A percentile compares a stretch with the other conserved stretches of the same genome.
phyloP scores from a whole-genome alignment of 2,797 vertebrate species.

The Apogon talboti region DNA sequence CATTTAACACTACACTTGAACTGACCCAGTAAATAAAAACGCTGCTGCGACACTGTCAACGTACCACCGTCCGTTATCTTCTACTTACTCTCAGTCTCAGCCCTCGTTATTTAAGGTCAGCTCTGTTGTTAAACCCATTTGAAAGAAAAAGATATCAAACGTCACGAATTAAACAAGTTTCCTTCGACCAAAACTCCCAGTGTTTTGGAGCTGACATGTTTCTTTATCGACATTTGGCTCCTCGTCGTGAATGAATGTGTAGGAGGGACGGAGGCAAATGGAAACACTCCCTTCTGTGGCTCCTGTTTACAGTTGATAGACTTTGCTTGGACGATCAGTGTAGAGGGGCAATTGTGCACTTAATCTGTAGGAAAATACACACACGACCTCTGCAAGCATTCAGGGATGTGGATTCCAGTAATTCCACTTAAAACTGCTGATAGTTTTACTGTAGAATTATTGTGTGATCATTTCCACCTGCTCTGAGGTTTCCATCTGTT shows the following conservation, averaged over 20 bases:
- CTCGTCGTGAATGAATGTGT: conserved; percentile 9
- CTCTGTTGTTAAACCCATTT: conserved; percentile 15
- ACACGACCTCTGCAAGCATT: conserved; percentile 9
- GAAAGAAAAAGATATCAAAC: conserved; percentile 26
- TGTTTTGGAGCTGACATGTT: conserved; percentile 30
- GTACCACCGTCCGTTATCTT: conserved; percentile 23
- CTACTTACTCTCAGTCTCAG: conserved; percentile 14
- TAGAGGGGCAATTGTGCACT: neutral
- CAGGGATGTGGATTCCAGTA: neutral
- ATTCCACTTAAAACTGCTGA: conserved; percentile 5
- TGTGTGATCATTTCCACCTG: conserved; percentile 28
- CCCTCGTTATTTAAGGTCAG: conserved; percentile 36
- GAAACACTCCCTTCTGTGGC: conserved; percentile 40
- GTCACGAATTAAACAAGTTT: conserved; percentile 38
- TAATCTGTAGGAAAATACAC: conserved; percentile 10
- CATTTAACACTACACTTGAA: conserved; percentile 3
- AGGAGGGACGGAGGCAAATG: conserved; percentile 43
- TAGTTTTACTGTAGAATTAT: conserved; percentile 17
- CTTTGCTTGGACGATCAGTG: conserved; percentile 25
- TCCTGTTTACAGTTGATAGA: conserved; percentile 56
- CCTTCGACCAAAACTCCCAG: conserved; percentile 31
- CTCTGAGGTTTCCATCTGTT: conserved; percentile 1
- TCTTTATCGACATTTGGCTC: conserved; percentile 45
- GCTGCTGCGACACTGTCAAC: conserved; percentile 18
- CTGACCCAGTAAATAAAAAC: conserved; percentile 13